Evolutionary conservation across 2,888 invertebrate species (phyloP), one percentile per base, ranked within the genome.

Genomic region (Drosophila mimetica): DNA sequence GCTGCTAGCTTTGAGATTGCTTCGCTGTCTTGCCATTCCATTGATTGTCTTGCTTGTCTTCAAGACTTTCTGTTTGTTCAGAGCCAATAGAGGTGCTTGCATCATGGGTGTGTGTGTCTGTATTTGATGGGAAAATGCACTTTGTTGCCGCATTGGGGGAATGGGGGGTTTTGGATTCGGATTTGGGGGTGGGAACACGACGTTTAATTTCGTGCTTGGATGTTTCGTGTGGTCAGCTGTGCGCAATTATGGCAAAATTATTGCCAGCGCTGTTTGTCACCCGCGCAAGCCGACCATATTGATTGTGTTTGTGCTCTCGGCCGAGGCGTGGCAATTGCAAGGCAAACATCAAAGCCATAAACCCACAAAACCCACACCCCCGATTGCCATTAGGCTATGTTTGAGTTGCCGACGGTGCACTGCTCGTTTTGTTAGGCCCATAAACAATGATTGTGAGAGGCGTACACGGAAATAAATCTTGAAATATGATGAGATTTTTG

Each of bases 381-480:
- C 71, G 32, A 37, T 32, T 28, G 50, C 72, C 72, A 70, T 61
- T 63, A 71, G 61, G 44, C 51, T 32, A 48, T 44, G 60, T 60
- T 61, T 60, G 30, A 28, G 48, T 42, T 37, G 30, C 32, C 50
- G 69, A n/a, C 39, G 25, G 34, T 58, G 39, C 64, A 50, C 59
- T 58, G 48, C 41, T 18, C 28, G 28, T 11, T 39, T 42, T 28
- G 14, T 52, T 51, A 3, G 16, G 34, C 11, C 47, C 39, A 50
- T 25, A 42, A 55, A 55, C 42, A 48, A 50, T 67, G 81, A 77
- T 71, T 84, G 71, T 71, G 65, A 77, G 69, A 66, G 71, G 47
- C 72, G 58, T 13, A 18, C 11, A 54, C 50, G 25, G 39, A 44
- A 20, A 44, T 9, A 9, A 25, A 14, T 14, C 14, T 9, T 2